Percentiles rank a stretch among this genome's conserved stretches.
Evolutionary conservation across 2,888 invertebrate genomes (phyloP).

Genomic region (Sesia bembeciformis): DNA sequence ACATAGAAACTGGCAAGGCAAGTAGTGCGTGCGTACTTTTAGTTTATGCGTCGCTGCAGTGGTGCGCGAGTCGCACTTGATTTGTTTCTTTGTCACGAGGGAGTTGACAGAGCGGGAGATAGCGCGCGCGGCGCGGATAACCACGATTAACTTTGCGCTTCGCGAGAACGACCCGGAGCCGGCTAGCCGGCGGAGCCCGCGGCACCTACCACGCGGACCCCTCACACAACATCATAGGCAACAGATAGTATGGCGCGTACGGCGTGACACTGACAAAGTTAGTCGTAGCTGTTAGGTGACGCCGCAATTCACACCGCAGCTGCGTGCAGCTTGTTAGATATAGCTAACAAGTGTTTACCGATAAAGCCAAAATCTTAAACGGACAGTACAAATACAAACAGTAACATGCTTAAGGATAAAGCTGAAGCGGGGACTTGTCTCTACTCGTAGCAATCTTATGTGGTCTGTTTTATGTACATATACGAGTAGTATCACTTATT

Average conservation of each 20-base stretch:
- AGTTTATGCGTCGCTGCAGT: constrained; percentile 29
- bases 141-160: constrained; percentile 42
- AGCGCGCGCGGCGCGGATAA: constrained; percentile 25
- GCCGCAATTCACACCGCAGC: constrained; percentile 30
- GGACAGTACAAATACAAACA: constrained; percentile 45
- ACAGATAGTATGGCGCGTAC: constrained; percentile 14
- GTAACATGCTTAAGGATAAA: constrained; percentile 58
- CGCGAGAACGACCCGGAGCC: constrained; percentile 36
- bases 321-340: constrained; percentile 53
- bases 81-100: constrained; percentile 64
- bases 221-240: constrained; percentile 14
- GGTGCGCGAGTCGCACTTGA: constrained; percentile 22
- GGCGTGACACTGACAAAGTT: constrained; percentile 48
- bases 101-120: constrained; percentile 61
- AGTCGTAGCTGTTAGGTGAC: constrained; percentile 60
- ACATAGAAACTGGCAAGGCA: constrained; percentile 73
- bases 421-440: constrained; percentile 44
- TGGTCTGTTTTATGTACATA: constrained; percentile 21
- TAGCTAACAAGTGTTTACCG: constrained; percentile 28
- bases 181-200: constrained; percentile 15
- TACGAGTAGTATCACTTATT: constrained; percentile 13
- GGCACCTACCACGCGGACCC: constrained; percentile 24
- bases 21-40: constrained; percentile 66
- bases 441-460: constrained; percentile 16
- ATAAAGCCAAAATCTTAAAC: constrained; percentile 37